Conservation (phyloP, 2,113 vertebrate species). For the Pterocles burchelli region DNA sequence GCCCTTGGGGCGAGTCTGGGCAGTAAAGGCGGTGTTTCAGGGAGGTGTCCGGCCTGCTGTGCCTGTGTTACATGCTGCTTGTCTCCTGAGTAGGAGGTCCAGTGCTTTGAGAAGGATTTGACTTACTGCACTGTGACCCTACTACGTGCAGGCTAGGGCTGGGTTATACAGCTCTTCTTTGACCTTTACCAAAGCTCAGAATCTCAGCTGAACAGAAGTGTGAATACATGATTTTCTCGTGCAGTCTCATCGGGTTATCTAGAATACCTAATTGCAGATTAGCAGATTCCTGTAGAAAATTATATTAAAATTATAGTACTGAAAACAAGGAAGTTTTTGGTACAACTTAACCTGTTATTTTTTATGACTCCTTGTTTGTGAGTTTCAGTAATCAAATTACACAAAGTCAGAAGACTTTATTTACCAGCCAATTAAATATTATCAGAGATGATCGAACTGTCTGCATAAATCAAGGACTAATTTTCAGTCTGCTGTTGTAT, state of each 20-base stretch:
- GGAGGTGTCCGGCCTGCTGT: not conserved
- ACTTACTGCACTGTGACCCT: not conserved
- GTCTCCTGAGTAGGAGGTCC: not conserved
- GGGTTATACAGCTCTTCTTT: not conserved
- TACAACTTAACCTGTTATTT: not conserved
- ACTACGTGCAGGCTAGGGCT: rapidly evolving
- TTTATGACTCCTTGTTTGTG: not conserved
- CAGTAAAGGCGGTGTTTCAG: not conserved
- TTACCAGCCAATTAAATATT: not conserved
- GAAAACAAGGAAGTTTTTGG: not conserved
- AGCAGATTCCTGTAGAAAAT: not conserved
- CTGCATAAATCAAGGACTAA: not conserved
- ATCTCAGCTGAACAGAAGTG: not conserved
- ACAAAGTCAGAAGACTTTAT: not conserved
- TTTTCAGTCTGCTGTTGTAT: not conserved
- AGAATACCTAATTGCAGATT: not conserved
- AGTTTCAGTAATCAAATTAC: not conserved
- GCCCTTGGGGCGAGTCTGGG: not conserved
- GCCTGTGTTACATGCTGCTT: rapidly evolving
- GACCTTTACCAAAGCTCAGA: not conserved
- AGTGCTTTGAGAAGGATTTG: not conserved
- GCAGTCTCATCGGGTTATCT: not conserved
- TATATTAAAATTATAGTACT: not conserved
- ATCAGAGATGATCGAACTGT: not conserved
- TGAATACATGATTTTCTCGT: not conserved